Conservation (phyloP, 2,797 vertebrate species). For the Pangasius macronema region DNA sequence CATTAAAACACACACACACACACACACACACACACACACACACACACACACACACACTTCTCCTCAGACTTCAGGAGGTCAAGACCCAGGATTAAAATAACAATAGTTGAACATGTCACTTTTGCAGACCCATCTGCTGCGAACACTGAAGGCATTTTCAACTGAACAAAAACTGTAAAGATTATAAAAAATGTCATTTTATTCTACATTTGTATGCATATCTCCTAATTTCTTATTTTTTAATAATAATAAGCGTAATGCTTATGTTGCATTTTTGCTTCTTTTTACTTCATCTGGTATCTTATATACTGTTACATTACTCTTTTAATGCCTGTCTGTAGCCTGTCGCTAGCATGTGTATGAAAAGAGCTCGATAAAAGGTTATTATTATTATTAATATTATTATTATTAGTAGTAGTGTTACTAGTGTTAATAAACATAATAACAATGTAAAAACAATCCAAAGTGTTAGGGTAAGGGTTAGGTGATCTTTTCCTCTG, state of each 20-base stretch:
- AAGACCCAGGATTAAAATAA: constrained; percentile 1
- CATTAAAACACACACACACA: neutral
- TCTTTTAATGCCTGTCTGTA: neutral
- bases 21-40: constrained; percentile 18
- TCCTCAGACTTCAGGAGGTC: neutral
- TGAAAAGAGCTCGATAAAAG: neutral
- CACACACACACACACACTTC: constrained; percentile 6
- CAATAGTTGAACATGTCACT: neutral
- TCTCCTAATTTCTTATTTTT: neutral
- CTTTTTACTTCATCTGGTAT: neutral
- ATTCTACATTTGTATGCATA: neutral
- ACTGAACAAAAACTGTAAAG: no score
- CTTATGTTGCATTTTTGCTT: neutral
- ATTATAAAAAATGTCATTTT: neutral
- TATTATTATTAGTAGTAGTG: neutral
- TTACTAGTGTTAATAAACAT: neutral
- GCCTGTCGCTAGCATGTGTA: neutral
- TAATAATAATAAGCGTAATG: neutral
- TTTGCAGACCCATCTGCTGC: neutral
- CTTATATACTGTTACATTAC: neutral
- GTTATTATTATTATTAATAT: neutral
- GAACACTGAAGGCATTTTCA: neutral
- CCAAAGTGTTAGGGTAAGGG: no score
- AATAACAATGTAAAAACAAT: neutral
- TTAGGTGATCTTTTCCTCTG: neutral